Conservation (phyloP, 2,888 invertebrate species). For the Heterodera filipjevi region DNA sequence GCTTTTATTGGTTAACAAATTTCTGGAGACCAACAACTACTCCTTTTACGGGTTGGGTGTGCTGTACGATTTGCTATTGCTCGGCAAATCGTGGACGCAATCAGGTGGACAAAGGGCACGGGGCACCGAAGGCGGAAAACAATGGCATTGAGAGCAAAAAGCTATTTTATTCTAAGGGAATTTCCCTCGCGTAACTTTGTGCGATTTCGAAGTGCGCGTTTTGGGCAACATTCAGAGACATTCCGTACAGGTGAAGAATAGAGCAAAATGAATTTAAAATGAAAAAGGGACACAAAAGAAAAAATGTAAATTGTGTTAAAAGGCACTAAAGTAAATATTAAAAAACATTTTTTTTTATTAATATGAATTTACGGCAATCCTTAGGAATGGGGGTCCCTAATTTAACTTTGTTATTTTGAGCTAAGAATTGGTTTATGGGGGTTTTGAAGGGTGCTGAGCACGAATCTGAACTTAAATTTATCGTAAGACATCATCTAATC, state of each 20-base stretch:
- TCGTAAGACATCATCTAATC: too few species aligned
- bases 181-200: constrained; percentile 57
- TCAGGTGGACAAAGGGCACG: constrained; percentile 21
- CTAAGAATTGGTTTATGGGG: too few species aligned
- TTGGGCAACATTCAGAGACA: constrained; percentile 64
- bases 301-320: too few species aligned
- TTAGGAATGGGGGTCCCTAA: too few species aligned
- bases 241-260: constrained; percentile 50
- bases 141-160: constrained; percentile 42
- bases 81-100: constrained; percentile 63
- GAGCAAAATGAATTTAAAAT: too few species aligned
- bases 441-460: too few species aligned
- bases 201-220: constrained; percentile 64
- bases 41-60: constrained; percentile 64
- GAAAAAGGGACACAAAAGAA: too few species aligned
- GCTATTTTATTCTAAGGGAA: constrained; percentile 55
- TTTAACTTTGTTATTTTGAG: too few species aligned
- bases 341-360: too few species aligned
- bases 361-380: too few species aligned
- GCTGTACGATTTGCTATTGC: constrained; percentile 58
- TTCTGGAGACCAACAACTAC: constrained; percentile 64
- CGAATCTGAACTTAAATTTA: too few species aligned
- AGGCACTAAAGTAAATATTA: too few species aligned
- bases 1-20: constrained; percentile 62
- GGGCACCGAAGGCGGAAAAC: background rate